A percentile compares a stretch with the other conserved stretches of the same genome.
phyloP scores from a whole-genome alignment of 2,113 vertebrate species.

The Lipophrys pholis region DNA sequence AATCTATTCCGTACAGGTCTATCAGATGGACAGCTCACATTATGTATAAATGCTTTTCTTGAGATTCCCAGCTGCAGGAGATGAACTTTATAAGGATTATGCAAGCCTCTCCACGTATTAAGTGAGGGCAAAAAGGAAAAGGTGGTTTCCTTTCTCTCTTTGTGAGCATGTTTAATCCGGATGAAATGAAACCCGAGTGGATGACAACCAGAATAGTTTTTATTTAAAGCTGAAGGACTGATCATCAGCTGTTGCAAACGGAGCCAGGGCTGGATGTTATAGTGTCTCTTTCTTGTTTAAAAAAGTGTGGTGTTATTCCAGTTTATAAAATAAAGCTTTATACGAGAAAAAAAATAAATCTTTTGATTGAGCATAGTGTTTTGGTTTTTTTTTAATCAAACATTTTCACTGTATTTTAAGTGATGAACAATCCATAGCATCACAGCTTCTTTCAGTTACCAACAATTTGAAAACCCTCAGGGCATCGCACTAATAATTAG shows the following conservation, averaged over 20 bases:
- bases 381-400: constrained; percentile 5
- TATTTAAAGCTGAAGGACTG: constrained; percentile 43
- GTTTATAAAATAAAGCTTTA: constrained; percentile 7
- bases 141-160: constrained; percentile 23
- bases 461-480: constrained; percentile 22
- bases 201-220: constrained; percentile 48
- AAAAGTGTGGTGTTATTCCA: not conserved
- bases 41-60: constrained; percentile 67
- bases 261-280: constrained; percentile 19
- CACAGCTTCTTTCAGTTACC: constrained; percentile 30
- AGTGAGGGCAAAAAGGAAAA: constrained; percentile 51
- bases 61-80: constrained; percentile 56
- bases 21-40: constrained; percentile 71
- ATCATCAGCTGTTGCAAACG: constrained; percentile 55
- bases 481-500: constrained; percentile 31
- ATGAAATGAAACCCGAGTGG: constrained; percentile 52
- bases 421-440: constrained; percentile 45
- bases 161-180: constrained; percentile 49
- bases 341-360: too few species aligned
- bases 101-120: constrained; percentile 46
- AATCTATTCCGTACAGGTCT: constrained; percentile 73
- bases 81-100: constrained; percentile 65
- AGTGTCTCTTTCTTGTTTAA: constrained; percentile 26
- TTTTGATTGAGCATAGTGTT: too few species aligned
- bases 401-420: constrained; percentile 1